Evolutionary conservation across 2,797 vertebrate genomes (phyloP).

Genomic region (Rousettus madagascariensis): DNA sequence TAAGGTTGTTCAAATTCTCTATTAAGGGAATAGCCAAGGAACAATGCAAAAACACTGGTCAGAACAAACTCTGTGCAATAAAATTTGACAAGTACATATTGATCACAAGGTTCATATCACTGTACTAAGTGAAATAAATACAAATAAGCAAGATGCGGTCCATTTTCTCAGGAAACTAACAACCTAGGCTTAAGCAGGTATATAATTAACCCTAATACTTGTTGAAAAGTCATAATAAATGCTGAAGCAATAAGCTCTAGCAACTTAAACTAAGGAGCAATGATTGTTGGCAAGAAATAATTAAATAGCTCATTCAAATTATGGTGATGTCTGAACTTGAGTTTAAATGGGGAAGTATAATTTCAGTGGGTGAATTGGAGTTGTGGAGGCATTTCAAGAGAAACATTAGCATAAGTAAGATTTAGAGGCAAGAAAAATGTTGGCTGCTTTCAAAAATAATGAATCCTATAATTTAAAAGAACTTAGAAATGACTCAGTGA

Average conservation of each 20-base stretch:
- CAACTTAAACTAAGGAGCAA: background rate
- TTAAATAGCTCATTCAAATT: conserved; percentile 13
- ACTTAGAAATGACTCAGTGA: background rate
- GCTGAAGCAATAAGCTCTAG: background rate
- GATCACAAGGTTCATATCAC: background rate
- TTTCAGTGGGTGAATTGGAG: background rate
- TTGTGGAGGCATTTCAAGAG: background rate
- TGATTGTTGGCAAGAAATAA: background rate
- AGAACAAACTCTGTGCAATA: background rate
- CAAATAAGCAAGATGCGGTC: background rate
- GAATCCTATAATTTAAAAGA: background rate
- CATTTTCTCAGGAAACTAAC: background rate
- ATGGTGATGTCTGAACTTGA: background rate
- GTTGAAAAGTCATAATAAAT: background rate
- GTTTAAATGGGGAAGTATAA: background rate
- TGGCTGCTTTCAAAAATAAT: background rate
- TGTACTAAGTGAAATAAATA: background rate
- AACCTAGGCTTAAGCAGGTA: background rate
- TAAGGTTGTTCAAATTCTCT: background rate
- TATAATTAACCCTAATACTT: background rate
- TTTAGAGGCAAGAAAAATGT: background rate
- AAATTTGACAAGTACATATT: background rate
- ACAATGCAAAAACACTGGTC: background rate
- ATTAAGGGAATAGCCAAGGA: background rate
- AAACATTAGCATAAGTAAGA: background rate